Evolutionary conservation across 2,797 vertebrate genomes (phyloP), one percentile per base, ranked within the genome.

Genomic region (Eupleurogrammus muticus): DNA sequence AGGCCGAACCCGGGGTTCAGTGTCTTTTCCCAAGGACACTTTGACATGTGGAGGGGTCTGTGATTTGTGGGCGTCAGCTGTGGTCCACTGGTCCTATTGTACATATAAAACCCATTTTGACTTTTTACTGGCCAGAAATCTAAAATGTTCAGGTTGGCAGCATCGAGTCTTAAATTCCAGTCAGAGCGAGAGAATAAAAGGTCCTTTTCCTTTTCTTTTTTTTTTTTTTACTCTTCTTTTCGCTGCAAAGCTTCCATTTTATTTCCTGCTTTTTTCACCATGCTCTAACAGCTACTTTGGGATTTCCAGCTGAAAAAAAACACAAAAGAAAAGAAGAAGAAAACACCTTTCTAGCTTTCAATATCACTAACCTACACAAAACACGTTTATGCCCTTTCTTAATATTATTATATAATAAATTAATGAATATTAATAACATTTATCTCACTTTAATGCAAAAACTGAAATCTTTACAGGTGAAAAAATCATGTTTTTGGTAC

Each of bases 201-300:
- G 35, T 20, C 24, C 19, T 51, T n/a, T 61, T 28, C 5, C 28
- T 19, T 8, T 35, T 1, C 20, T 50, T 46, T 77, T 40, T 40
- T 19, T 65, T 21, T 47, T 14, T 12, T 19, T 50, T 24, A 32
- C 44, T n/a, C n/a, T 28, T 28, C 28, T 28, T 28, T 28, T 3
- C 28, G 3, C 28, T 28, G 28, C n/a, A 58, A 20, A n/a, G 47
- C 63, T 73, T 65, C 68, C 9, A 36, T 59, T 32, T 40, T 20
- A 32, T 68, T 62, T 69, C 38, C 62, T 23, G 57, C 35, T 72
- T 93, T 92, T 93, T 91, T n/a, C 92, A 74, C 64, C 88, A 92
- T 89, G 66, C 92, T 94, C 90, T 88, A 93, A 92, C 93, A 94
- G 94, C 95, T 95, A 95, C 95, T 96, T 95, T 96, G 94, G 93